Conservation (phyloP, 2,113 vertebrate genomes). For the Protobothrops flavoviridis region DNA sequence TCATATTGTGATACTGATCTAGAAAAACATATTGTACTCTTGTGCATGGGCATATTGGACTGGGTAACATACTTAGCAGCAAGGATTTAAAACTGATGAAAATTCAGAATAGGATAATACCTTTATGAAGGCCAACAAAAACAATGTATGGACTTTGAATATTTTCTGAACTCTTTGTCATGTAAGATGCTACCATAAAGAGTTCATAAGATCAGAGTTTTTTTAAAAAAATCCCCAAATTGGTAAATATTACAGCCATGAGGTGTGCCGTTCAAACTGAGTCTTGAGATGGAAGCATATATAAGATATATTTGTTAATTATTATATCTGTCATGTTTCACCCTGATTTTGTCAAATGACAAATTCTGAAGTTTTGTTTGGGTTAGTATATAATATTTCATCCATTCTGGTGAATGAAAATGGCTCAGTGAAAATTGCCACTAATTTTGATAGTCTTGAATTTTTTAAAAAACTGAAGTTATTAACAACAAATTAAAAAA, state of each 20-base stretch:
- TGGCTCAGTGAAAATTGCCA: neutral
- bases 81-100: too few relatives aligned
- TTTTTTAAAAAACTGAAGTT: neutral
- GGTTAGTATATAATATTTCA: neutral
- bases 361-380: neutral
- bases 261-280: neutral
- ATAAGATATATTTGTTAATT: neutral
- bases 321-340: neutral
- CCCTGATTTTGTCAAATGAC: neutral
- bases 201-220: neutral
- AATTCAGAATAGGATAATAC: too few relatives aligned
- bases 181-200: too few relatives aligned
- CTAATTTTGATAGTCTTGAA: neutral
- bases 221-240: neutral
- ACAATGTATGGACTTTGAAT: too few relatives aligned
- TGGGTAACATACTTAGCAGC: too few relatives aligned
- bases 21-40: too few relatives aligned
- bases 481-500: neutral
- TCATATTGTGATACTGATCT: too few relatives aligned
- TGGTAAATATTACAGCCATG: too few relatives aligned
- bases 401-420: neutral
- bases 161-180: too few relatives aligned
- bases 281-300: neutral
- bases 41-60: too few relatives aligned
- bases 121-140: too few relatives aligned